phyloP scores from a whole-genome alignment of 2,888 invertebrate species.

The Drosophila robusta region DNA sequence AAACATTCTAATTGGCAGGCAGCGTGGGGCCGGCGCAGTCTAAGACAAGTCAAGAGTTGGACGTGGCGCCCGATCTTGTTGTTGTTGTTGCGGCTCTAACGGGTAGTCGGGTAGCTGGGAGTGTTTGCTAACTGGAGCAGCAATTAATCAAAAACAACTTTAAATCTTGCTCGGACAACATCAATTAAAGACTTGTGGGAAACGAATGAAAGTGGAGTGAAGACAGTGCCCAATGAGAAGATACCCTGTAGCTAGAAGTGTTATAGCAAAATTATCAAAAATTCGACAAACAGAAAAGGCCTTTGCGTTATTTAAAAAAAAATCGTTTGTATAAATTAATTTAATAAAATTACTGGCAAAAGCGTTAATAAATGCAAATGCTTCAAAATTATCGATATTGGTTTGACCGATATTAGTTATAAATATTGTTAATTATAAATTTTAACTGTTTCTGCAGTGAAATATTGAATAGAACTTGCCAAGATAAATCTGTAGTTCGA shows the following conservation, averaged over 20 bases:
- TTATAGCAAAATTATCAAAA: too few species aligned
- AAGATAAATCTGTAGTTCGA: too few species aligned
- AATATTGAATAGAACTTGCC: too few species aligned
- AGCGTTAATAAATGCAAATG: too few species aligned
- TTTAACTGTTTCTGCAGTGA: too few species aligned
- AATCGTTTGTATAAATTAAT: too few species aligned
- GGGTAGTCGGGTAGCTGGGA: not conserved
- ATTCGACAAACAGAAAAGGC: too few species aligned
- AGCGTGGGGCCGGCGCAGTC: constrained; percentile 35
- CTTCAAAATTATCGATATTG: too few species aligned
- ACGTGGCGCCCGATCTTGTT: constrained; percentile 28
- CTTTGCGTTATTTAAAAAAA: too few species aligned
- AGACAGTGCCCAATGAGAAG: not conserved
- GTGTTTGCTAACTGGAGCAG: constrained; percentile 46
- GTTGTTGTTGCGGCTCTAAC: not conserved
- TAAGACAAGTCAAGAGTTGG: constrained; percentile 7
- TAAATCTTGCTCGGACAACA: constrained; percentile 30
- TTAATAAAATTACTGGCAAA: too few species aligned
- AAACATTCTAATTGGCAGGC: constrained; percentile 68
- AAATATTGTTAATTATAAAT: too few species aligned
- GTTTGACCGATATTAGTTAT: too few species aligned
- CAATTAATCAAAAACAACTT: constrained; percentile 57
- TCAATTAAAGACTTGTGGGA: constrained; percentile 57
- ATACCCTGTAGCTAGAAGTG: constrained; percentile 6
- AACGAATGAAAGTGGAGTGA: constrained; percentile 30